These are phyloP conservation scores for Myzus persicae DNA, from an alignment of 1,140 invertebrate genomes.

Conservation along the genomic window DNA sequence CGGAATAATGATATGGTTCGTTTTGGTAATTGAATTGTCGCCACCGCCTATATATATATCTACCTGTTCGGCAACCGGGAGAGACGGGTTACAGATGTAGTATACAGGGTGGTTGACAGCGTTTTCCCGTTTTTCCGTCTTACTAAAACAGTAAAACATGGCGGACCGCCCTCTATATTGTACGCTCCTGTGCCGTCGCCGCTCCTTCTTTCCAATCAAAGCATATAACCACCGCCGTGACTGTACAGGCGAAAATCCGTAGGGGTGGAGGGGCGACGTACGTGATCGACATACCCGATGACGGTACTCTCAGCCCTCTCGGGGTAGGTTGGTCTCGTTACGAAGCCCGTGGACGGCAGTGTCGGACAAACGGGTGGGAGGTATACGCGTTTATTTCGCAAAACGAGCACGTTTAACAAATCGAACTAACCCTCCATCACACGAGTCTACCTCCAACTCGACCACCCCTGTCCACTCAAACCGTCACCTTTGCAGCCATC, in stretches of 20 bases:
- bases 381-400: slow-evolving; percentile 53
- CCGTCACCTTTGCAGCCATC: not conserved
- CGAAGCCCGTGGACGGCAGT: not conserved
- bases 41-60: not conserved
- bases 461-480: not conserved
- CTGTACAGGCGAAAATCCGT: not conserved
- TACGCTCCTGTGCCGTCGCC: not conserved
- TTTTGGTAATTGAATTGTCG: slow-evolving; percentile 50
- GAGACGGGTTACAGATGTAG: not conserved
- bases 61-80: not conserved
- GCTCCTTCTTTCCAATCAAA: slow-evolving; percentile 51
- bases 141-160: not conserved
- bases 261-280: not conserved
- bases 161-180: not conserved
- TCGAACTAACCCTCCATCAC: slow-evolving; percentile 49
- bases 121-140: not conserved
- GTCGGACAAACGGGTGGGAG: not conserved
- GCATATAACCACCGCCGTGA: not conserved
- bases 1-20: slow-evolving; percentile 12
- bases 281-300: slow-evolving; percentile 44
- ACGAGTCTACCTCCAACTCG: not conserved
- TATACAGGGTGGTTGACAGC: not conserved
- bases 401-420: slow-evolving; percentile 58
- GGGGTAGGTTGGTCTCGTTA: slow-evolving; percentile 41
- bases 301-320: not conserved